These are phyloP conservation scores for Myiotriccus ornatus DNA, from an alignment of 2,797 vertebrate genomes.

Conservation along the genomic window DNA sequence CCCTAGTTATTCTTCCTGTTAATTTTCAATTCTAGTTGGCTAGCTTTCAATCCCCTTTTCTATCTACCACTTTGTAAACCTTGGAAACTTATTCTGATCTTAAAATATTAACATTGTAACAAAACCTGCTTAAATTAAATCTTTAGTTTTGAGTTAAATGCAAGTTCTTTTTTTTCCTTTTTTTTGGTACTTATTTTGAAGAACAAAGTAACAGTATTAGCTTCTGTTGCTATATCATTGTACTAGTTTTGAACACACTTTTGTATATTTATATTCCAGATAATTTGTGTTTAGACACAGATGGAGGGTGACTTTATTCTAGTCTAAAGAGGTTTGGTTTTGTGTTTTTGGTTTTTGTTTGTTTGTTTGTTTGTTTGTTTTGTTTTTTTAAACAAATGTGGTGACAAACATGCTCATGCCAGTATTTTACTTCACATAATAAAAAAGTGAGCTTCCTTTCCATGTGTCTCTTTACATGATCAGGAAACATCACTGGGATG, in stretches of 20 bases:
- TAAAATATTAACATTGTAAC: background rate
- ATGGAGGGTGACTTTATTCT: background rate
- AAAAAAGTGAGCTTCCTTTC: background rate
- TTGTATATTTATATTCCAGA: background rate
- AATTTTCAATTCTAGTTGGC: background rate
- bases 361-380: too few relatives aligned
- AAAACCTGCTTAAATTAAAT: background rate
- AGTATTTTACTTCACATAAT: background rate
- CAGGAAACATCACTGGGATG: background rate
- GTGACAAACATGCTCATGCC: background rate
- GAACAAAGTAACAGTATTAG: background rate
- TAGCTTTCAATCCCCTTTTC: background rate
- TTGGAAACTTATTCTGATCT: background rate
- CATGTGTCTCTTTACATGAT: background rate
- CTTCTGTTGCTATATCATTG: background rate
- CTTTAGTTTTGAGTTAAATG: background rate
- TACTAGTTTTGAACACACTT: background rate
- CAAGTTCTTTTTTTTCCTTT: background rate
- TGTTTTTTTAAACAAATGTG: background rate
- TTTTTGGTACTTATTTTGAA: background rate
- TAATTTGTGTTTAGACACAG: background rate
- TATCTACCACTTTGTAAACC: background rate
- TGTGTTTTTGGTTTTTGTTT: background rate
- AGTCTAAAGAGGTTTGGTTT: background rate
- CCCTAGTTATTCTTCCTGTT: background rate